A percentile compares a stretch with the other conserved stretches of the same genome.
These are phyloP conservation scores for Pyrocoelia pectoralis DNA, from an alignment of 2,888 invertebrate species.

Conservation along the genomic window DNA sequence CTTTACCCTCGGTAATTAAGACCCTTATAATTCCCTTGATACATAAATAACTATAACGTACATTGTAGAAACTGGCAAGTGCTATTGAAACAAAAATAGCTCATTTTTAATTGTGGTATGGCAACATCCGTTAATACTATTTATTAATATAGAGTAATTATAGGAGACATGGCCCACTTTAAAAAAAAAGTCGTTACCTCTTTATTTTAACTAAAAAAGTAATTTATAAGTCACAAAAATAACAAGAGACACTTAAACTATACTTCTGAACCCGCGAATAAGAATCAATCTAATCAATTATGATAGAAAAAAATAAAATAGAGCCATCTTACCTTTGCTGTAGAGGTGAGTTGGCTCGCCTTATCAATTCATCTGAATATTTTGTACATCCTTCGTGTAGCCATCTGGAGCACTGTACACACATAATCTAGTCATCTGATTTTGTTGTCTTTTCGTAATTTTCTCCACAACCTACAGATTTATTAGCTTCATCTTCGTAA, in stretches of 20 bases:
- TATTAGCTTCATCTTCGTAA: constrained; percentile 1
- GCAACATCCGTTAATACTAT: too few species aligned
- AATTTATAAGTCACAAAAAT: neutral
- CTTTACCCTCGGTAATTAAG: too few species aligned
- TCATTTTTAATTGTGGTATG: too few species aligned
- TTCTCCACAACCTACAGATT: neutral
- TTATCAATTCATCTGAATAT: neutral
- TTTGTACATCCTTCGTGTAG: constrained; percentile 4
- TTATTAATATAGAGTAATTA: neutral
- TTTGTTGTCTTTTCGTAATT: neutral
- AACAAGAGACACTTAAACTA: too few species aligned
- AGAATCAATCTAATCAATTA: neutral
- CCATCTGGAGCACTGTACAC: neutral
- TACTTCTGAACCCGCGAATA: too few species aligned
- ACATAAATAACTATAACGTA: too few species aligned
- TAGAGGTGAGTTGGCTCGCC: neutral
- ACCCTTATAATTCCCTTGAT: too few species aligned
- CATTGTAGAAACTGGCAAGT: too few species aligned
- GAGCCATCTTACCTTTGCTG: neutral
- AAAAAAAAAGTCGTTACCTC: neutral
- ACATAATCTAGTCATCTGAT: constrained; percentile 3
- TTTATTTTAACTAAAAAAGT: neutral
- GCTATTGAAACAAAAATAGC: too few species aligned
- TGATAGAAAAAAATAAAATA: neutral
- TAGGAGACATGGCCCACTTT: neutral